A percentile compares a stretch with the other conserved stretches of the same genome.
Evolutionary conservation across 2,797 vertebrate species (phyloP).

Genomic region (Enteromius trimaculatus): DNA sequence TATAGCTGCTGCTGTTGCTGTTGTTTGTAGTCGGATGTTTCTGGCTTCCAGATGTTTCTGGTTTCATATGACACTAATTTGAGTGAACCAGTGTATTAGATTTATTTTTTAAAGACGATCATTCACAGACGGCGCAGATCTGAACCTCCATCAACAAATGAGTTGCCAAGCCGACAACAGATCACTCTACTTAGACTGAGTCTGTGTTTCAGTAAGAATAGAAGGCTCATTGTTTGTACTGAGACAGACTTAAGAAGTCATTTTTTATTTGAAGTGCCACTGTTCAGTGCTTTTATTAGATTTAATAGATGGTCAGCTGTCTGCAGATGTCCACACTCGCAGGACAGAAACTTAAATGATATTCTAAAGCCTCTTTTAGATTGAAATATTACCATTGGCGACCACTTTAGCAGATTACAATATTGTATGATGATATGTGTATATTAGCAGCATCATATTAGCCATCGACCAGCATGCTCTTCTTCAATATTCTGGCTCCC

Average conservation of each 20-base stretch:
- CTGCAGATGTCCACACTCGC: background rate
- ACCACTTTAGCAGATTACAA: background rate
- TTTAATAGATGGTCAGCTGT: constrained; percentile 5
- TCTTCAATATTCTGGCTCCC: background rate
- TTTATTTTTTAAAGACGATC: background rate
- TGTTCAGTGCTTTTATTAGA: constrained; percentile 18
- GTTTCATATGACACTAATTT: background rate
- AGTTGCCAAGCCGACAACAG: background rate
- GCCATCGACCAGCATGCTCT: background rate
- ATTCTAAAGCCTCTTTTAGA: background rate
- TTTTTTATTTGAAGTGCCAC: constrained; percentile 13
- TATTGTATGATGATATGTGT: background rate
- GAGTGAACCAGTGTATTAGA: background rate
- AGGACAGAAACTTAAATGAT: background rate
- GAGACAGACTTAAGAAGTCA: background rate
- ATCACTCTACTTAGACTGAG: background rate
- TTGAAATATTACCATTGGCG: background rate
- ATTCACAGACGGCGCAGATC: too few relatives aligned
- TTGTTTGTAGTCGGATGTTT: constrained; percentile 2
- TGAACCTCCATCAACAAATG: background rate
- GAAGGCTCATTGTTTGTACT: constrained; percentile 9
- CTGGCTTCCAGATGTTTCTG: background rate
- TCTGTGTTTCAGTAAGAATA: constrained; percentile 3
- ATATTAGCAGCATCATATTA: background rate
- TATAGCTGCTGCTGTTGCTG: background rate